Evolutionary conservation across 2,888 invertebrate genomes (phyloP).

Genomic region (Drosophila ochracea): DNA sequence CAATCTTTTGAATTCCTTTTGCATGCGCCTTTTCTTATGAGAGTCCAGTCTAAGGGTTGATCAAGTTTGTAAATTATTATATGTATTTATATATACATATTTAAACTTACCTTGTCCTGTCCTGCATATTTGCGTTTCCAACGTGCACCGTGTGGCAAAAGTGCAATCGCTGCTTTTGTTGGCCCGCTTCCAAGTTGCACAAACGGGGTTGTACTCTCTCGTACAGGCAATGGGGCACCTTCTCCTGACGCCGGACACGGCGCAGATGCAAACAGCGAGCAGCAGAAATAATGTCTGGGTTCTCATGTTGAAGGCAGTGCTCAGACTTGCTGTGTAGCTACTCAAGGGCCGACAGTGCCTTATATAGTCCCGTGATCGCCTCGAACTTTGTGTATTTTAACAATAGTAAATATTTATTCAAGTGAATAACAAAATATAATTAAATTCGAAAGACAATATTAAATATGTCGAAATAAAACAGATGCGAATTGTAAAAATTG

Average conservation of each 20-base stretch:
- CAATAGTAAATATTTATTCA: neutral
- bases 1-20: neutral
- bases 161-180: neutral
- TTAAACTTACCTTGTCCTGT: neutral
- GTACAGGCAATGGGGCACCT: neutral
- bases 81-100: neutral
- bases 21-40: rapidly evolving
- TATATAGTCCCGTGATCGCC: neutral
- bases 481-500: neutral
- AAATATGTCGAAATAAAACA: neutral
- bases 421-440: neutral
- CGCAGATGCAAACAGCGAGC: neutral
- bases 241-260: neutral
- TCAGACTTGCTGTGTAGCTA: neutral
- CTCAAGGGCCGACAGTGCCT: neutral
- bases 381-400: neutral
- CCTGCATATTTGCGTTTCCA: neutral
- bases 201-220: neutral
- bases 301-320: neutral
- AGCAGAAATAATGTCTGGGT: neutral
- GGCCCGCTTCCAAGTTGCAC: neutral
- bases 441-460: neutral
- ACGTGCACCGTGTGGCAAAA: neutral
- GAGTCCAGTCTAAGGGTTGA: neutral
- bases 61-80: neutral